Evolutionary conservation across 2,113 vertebrate genomes (phyloP).

Genomic region (Elephantulus edwardii): DNA sequence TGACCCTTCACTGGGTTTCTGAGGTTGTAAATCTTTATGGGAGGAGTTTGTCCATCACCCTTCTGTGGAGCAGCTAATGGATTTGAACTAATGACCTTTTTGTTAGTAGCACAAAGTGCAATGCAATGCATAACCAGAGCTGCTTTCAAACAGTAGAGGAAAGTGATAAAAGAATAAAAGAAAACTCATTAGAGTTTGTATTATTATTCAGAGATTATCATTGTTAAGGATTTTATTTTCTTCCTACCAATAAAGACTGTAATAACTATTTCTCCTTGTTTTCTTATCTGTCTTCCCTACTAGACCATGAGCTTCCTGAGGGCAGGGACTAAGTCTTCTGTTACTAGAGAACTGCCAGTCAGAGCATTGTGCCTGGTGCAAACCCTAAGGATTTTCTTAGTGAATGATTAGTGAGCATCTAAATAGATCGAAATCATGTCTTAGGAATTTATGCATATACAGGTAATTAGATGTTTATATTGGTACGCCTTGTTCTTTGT

Average conservation of each 20-base stretch:
- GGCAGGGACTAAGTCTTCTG: background rate
- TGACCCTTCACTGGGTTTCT: too few species aligned
- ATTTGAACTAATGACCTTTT: too few species aligned
- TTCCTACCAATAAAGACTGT: background rate
- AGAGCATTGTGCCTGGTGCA: background rate
- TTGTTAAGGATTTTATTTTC: background rate
- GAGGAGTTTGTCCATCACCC: too few species aligned
- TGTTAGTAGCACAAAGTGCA: too few species aligned
- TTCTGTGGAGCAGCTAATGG: too few species aligned
- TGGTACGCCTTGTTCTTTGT: too few species aligned
- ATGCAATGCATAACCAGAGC: too few species aligned
- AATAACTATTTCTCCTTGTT: conserved; percentile 1
- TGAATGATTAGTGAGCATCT: background rate
- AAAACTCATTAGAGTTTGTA: background rate
- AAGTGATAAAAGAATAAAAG: conserved; percentile 13
- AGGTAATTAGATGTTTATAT: background rate
- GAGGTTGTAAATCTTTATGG: too few species aligned
- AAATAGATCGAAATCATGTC: background rate
- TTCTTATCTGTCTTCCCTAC: conserved; percentile 26
- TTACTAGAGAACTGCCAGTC: background rate
- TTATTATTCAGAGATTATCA: background rate
- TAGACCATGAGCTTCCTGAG: background rate
- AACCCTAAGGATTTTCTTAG: conserved; percentile 7
- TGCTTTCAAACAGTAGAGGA: conserved; percentile 15
- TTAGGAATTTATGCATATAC: too few species aligned